Conservation (phyloP, 2,888 invertebrate species). For the Trichacis sp. region DNA sequence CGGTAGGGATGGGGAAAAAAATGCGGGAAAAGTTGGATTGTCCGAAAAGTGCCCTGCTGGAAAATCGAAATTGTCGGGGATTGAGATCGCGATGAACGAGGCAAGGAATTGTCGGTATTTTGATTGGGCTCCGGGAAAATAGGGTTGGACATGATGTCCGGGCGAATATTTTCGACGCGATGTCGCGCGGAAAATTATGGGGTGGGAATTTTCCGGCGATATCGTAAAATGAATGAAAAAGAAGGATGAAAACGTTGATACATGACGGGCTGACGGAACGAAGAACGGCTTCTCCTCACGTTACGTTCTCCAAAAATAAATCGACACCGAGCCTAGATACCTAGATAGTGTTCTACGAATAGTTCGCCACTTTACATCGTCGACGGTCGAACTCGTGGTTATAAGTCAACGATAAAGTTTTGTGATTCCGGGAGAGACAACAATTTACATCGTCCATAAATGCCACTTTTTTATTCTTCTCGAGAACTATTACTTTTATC, state of each 20-base stretch:
- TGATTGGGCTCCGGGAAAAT: no score
- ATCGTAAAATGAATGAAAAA: slow-evolving; percentile 42
- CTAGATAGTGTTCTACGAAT: slow-evolving; percentile 68
- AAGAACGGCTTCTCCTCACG: slow-evolving; percentile 61
- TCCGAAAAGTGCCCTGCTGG: no score
- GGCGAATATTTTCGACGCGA: no score
- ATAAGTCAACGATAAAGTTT: slow-evolving; percentile 53
- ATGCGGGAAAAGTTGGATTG: no score
- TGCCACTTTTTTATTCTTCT: neutral
- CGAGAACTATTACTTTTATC: no score
- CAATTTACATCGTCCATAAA: neutral
- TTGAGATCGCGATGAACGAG: no score
- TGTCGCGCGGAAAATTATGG: slow-evolving; percentile 20
- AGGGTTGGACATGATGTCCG: no score
- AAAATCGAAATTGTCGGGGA: neutral
- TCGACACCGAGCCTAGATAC: slow-evolving; percentile 69
- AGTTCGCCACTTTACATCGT: slow-evolving; percentile 54
- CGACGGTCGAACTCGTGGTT: slow-evolving; percentile 52
- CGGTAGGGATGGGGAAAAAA: no score
- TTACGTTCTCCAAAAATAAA: slow-evolving; percentile 69
- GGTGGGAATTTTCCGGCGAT: neutral
- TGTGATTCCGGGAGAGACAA: slow-evolving; percentile 29
- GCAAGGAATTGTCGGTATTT: no score
- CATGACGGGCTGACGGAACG: slow-evolving; percentile 45
- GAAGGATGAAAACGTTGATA: slow-evolving; percentile 41